phyloP scores from a whole-genome alignment of 2,888 invertebrate genomes.

The Nemotelus nigrinus region DNA sequence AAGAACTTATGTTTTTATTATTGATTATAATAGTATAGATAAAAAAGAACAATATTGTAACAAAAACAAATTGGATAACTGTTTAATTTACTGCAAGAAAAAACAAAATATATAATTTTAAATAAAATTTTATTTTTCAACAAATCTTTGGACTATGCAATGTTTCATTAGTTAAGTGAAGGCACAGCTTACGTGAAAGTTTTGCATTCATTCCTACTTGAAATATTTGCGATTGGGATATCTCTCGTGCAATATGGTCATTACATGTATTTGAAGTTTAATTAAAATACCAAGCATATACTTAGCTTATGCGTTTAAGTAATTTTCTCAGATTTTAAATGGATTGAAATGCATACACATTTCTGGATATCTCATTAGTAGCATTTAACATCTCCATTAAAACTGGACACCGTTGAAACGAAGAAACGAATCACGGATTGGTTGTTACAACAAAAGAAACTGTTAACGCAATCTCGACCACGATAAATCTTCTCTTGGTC shows the following conservation, averaged over 20 bases:
- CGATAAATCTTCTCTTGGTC: slow-evolving; percentile 25
- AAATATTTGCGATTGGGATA: not conserved
- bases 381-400: slow-evolving; percentile 38
- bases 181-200: too few relatives aligned
- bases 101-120: too few relatives aligned
- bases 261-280: not conserved
- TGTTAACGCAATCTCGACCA: slow-evolving; percentile 12
- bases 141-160: too few relatives aligned
- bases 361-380: slow-evolving; percentile 32
- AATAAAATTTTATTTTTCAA: too few relatives aligned
- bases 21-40: too few relatives aligned
- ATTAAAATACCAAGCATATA: slow-evolving; percentile 24
- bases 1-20: too few relatives aligned
- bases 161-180: too few relatives aligned
- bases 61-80: too few relatives aligned
- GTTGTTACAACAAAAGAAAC: slow-evolving; percentile 25
- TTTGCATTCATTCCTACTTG: too few relatives aligned
- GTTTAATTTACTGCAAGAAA: too few relatives aligned
- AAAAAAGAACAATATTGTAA: too few relatives aligned
- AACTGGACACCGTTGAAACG: slow-evolving; percentile 12
- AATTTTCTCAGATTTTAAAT: not conserved
- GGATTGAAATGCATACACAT: slow-evolving; percentile 2
- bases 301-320: slow-evolving; percentile 24
- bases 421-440: slow-evolving; percentile 26
- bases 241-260: slow-evolving; percentile 11